These are phyloP conservation scores for Meliscaeva auricollis DNA, from an alignment of 2,888 invertebrate species.

Conservation along the genomic window DNA sequence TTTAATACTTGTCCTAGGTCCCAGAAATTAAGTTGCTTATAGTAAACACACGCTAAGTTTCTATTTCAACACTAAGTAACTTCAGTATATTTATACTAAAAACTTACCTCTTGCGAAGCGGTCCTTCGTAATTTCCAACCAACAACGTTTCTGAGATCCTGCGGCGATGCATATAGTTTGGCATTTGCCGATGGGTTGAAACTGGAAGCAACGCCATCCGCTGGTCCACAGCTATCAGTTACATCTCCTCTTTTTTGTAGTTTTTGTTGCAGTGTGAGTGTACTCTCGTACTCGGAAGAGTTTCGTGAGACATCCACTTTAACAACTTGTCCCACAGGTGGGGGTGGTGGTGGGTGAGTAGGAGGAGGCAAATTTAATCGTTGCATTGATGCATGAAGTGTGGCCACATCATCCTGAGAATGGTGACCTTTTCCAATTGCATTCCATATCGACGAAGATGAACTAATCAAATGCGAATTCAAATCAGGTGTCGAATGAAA, in stretches of 20 bases:
- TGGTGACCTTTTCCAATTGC: conserved; percentile 86
- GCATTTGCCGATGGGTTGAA: conserved; percentile 95
- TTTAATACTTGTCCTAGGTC: no score
- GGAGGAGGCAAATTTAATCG: conserved; percentile 89
- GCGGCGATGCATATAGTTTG: conserved; percentile 95
- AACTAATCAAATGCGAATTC: conserved; percentile 85
- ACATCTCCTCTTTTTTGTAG: conserved; percentile 81
- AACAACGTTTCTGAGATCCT: conserved; percentile 91
- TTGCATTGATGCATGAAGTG: conserved; percentile 83
- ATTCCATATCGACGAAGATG: conserved; percentile 83
- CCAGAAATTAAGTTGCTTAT: no score
- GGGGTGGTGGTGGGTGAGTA: conserved; percentile 92
- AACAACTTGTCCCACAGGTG: conserved; percentile 89
- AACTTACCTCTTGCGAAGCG: conserved; percentile 82
- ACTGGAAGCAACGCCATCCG: conserved; percentile 89
- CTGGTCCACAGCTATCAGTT: conserved; percentile 78
- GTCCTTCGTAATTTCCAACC: conserved; percentile 85
- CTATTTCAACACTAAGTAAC: no score
- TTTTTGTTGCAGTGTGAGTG: conserved; percentile 83
- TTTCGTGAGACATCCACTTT: conserved; percentile 87
- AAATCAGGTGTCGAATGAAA: conserved; percentile 96
- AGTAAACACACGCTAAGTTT: no score
- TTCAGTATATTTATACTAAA: no score
- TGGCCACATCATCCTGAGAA: conserved; percentile 89
- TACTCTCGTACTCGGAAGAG: conserved; percentile 84